Evolutionary conservation across 2,797 vertebrate species (phyloP).

Genomic region (Lacerta viridis): DNA sequence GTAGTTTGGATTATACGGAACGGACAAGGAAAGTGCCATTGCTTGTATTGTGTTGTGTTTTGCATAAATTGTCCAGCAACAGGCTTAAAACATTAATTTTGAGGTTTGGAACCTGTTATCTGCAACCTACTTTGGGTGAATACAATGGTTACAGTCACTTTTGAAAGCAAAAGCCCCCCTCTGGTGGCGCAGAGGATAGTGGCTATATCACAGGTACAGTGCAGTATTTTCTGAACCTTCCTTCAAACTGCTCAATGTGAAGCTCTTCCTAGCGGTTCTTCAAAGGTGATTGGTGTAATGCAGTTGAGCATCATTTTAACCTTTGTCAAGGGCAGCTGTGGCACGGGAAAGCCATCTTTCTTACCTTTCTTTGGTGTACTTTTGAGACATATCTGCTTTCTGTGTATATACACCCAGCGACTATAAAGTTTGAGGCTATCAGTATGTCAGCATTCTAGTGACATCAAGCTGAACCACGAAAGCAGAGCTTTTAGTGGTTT

Average conservation of each 20-base stretch:
- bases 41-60: constrained; percentile 59
- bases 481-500: constrained; percentile 72
- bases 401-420: constrained; percentile 70
- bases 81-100: constrained; percentile 52
- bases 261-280: constrained; percentile 72
- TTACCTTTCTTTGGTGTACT: constrained; percentile 73
- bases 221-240: constrained; percentile 79
- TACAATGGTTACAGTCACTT: constrained; percentile 75
- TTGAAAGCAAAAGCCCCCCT: constrained; percentile 61
- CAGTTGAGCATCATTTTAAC: constrained; percentile 73
- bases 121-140: constrained; percentile 79
- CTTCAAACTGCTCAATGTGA: constrained; percentile 77
- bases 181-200: constrained; percentile 65
- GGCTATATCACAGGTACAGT: constrained; percentile 73
- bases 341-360: constrained; percentile 69
- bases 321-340: constrained; percentile 75
- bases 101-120: constrained; percentile 62
- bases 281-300: constrained; percentile 75
- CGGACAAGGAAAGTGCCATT: constrained; percentile 63
- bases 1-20: constrained; percentile 59
- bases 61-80: constrained; percentile 59
- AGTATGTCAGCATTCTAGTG: constrained; percentile 65
- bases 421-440: constrained; percentile 69
- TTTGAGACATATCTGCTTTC: constrained; percentile 75
- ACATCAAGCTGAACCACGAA: constrained; percentile 41